These are phyloP conservation scores for Nasonia longicornis DNA, from an alignment of 1,140 invertebrate species.

Conservation along the genomic window DNA sequence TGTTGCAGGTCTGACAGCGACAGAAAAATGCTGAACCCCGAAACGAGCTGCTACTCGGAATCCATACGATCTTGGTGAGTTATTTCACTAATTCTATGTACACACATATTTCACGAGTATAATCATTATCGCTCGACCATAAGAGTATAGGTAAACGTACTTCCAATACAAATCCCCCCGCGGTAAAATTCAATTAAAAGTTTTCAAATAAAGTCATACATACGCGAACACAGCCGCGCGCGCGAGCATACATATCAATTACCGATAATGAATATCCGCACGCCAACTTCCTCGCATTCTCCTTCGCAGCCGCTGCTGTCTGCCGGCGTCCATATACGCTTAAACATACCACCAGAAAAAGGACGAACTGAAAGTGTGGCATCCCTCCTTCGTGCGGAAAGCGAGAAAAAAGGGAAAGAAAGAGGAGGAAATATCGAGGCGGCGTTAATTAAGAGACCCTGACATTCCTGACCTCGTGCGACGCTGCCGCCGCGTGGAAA, in stretches of 20 bases:
- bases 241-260: background rate
- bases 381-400: background rate
- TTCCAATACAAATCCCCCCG: background rate
- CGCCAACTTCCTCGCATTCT: background rate
- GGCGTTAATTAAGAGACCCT: constrained; percentile 48
- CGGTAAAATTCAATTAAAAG: background rate
- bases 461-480: constrained; percentile 47
- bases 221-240: too few relatives aligned
- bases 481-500: constrained; percentile 23
- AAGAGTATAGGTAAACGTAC: background rate
- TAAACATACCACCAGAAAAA: too few relatives aligned
- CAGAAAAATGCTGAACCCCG: constrained; percentile 67
- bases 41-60: constrained; percentile 65
- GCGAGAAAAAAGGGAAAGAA: constrained; percentile 37
- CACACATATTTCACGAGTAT: too few relatives aligned
- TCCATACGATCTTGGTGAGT: constrained; percentile 67
- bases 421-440: constrained; percentile 27
- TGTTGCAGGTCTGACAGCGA: constrained; percentile 66
- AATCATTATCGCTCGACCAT: too few relatives aligned
- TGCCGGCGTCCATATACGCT: too few relatives aligned
- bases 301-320: background rate
- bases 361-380: background rate
- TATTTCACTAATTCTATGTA: background rate
- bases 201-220: background rate
- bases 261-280: background rate